Evolutionary conservation across 2,797 vertebrate species (phyloP).

Genomic region (Gymnoscopelus microlampas): DNA sequence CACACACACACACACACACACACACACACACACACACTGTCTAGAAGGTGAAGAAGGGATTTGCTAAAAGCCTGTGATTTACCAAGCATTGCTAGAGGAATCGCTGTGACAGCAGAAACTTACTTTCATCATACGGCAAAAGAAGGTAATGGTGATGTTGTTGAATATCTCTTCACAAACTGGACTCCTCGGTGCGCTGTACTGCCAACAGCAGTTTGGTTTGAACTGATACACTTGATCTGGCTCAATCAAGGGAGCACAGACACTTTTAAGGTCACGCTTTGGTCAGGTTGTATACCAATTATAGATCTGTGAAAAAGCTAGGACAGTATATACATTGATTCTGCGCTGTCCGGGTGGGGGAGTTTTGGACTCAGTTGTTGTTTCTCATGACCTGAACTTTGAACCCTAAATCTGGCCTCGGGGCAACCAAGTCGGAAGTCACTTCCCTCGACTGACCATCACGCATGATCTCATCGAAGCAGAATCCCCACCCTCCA

Average conservation of each 20-base stretch:
- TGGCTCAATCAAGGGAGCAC: neutral
- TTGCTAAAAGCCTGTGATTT: conserved; percentile 47
- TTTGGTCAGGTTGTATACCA: neutral
- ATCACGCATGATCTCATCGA: conserved; percentile 55
- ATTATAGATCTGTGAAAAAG: conserved; percentile 23
- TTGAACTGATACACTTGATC: conserved; percentile 59
- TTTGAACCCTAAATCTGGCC: conserved; percentile 60
- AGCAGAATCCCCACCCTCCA: conserved; percentile 14
- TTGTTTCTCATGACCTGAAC: conserved; percentile 61
- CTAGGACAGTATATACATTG: neutral
- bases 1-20: conserved; percentile 24
- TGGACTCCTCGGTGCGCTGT: neutral
- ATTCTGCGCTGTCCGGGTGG: neutral
- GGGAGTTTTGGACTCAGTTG: neutral
- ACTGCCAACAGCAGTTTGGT: neutral
- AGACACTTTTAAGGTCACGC: conserved; percentile 29
- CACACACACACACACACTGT: conserved; percentile 40
- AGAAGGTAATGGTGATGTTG: neutral
- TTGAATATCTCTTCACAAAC: neutral
- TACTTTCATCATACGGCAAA: neutral
- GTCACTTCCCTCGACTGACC: conserved; percentile 57
- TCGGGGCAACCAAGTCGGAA: conserved; percentile 50
- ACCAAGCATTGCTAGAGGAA: conserved; percentile 57
- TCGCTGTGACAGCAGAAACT: conserved; percentile 61
- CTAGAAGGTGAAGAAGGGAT: conserved; percentile 59